Conservation (phyloP, 2,113 vertebrate species). For the Hyperopisus bebe region DNA sequence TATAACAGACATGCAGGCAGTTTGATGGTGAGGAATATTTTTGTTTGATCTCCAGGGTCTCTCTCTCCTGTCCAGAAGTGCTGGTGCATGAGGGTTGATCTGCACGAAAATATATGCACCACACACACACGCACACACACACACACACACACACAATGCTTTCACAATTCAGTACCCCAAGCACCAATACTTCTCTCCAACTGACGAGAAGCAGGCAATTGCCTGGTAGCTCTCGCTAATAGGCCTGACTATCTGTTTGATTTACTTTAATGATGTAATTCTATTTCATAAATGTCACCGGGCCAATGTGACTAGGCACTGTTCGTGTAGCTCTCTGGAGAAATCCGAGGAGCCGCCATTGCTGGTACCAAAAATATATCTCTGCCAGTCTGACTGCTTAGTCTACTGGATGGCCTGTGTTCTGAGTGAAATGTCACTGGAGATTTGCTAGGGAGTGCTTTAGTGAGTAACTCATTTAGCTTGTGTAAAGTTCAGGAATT, state of each 20-base stretch:
- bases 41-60: not conserved
- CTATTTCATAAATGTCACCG: slow-evolving; percentile 3
- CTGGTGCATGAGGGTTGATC: not conserved
- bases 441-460: not conserved
- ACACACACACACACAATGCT: not conserved
- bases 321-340: not conserved
- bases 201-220: not conserved
- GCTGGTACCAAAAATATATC: not conserved
- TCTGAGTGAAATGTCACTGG: not conserved
- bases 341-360: not conserved
- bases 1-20: not conserved
- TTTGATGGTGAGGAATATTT: not conserved
- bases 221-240: slow-evolving; percentile 9
- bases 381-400: not conserved
- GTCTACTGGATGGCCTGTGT: not conserved
- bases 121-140: not conserved
- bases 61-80: not conserved
- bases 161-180: not conserved
- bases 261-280: slow-evolving; percentile 21
- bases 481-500: not conserved
- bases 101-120: not conserved
- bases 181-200: slow-evolving; percentile 6
- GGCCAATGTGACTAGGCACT: not conserved
- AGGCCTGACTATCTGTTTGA: slow-evolving; percentile 11
- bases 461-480: not conserved